A percentile compares a stretch with the other conserved stretches of the same genome.
Evolutionary conservation across 2,113 vertebrate species (phyloP).

Genomic region (Isurus oxyrinchus): DNA sequence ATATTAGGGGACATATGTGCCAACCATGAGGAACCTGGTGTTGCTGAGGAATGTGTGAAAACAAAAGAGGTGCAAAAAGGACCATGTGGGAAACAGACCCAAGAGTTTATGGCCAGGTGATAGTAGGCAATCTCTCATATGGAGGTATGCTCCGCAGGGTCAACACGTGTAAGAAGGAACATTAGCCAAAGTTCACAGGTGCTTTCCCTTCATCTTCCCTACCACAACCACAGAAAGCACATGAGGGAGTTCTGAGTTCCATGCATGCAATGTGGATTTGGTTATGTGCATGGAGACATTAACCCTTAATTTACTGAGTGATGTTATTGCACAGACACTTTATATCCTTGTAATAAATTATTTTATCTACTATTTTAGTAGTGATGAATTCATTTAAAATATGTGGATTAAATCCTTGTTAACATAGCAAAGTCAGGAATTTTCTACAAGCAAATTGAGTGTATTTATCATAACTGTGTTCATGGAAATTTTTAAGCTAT

Average conservation of each 20-base stretch:
- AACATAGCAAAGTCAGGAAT: not conserved
- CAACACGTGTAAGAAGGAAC: slow-evolving; percentile 1
- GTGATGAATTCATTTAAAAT: not conserved
- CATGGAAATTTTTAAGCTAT: not conserved
- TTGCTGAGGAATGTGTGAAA: slow-evolving; percentile 31
- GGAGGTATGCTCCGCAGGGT: slow-evolving; percentile 21
- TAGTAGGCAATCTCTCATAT: slow-evolving; percentile 26
- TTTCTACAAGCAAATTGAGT: not conserved
- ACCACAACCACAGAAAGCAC: slow-evolving; percentile 25
- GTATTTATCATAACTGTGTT: not conserved
- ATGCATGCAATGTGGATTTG: slow-evolving; percentile 26
- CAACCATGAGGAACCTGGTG: slow-evolving; percentile 13
- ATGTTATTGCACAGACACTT: not conserved
- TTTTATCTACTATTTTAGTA: not conserved
- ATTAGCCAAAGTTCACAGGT: slow-evolving; percentile 29
- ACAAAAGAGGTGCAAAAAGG: slow-evolving; percentile 27
- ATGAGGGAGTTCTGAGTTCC: not conserved
- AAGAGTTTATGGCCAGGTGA: slow-evolving; percentile 32
- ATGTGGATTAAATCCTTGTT: not conserved
- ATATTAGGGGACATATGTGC: slow-evolving; percentile 18
- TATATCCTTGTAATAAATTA: not conserved
- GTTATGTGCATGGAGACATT: slow-evolving; percentile 12
- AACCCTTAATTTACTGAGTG: not conserved
- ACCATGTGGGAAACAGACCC: slow-evolving; percentile 34
- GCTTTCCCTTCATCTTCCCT: slow-evolving; percentile 26